Conservation (phyloP, 2,888 invertebrate species). For the Andrena bucephala region DNA sequence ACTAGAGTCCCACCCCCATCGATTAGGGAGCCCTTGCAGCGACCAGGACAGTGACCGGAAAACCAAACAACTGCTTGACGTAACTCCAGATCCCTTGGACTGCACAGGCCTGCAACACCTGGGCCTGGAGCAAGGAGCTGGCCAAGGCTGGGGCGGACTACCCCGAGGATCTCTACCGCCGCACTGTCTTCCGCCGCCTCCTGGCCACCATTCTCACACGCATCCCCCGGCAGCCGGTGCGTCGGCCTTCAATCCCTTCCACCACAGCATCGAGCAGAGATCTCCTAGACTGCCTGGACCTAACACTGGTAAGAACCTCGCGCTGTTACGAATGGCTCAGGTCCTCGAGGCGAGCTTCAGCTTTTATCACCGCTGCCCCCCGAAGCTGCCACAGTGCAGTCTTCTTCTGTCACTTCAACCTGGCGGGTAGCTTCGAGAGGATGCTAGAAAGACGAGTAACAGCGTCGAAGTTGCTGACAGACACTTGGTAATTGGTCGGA, state of each 20-base stretch:
- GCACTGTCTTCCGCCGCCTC: slow-evolving; percentile 84
- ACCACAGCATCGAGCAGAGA: slow-evolving; percentile 83
- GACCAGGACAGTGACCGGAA: neutral
- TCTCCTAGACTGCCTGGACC: slow-evolving; percentile 81
- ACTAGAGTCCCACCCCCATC: neutral
- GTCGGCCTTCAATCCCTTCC: slow-evolving; percentile 84
- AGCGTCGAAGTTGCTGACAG: neutral
- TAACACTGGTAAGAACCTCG: slow-evolving; percentile 63
- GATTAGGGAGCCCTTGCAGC: neutral
- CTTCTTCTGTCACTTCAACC: too few species aligned
- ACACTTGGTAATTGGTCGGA: neutral
- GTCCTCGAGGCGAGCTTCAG: neutral
- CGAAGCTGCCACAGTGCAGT: neutral
- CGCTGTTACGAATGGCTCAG: neutral
- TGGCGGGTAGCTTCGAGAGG: neutral
- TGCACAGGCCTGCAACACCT: slow-evolving; percentile 82
- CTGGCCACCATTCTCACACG: slow-evolving; percentile 80
- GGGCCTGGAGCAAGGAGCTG: slow-evolving; percentile 82
- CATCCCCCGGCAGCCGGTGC: slow-evolving; percentile 79
- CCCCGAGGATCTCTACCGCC: slow-evolving; percentile 81
- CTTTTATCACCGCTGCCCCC: neutral
- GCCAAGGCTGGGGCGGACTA: slow-evolving; percentile 82
- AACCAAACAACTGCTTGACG: slow-evolving; percentile 26
- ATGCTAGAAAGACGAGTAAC: neutral
- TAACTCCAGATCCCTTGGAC: slow-evolving; percentile 71